phyloP scores from a whole-genome alignment of 1,140 invertebrate genomes.

The Sycophaga agraensis region DNA sequence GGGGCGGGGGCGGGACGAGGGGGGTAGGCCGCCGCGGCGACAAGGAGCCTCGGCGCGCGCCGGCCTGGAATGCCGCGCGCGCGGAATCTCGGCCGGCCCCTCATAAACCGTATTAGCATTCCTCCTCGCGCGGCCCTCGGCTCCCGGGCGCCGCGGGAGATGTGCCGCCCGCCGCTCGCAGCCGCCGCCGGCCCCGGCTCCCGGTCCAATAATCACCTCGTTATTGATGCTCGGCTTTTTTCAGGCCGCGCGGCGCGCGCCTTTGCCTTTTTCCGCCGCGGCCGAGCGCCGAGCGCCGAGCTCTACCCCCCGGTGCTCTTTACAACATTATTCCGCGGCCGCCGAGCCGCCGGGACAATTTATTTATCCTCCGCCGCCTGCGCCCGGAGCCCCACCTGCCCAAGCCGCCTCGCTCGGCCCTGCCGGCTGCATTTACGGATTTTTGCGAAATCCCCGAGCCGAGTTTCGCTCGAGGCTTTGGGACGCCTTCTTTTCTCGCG shows the following conservation, averaged over 20 bases:
- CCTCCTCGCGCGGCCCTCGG: neutral
- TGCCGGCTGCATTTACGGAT: no score
- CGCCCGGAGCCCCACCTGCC: no score
- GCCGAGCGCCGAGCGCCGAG: neutral
- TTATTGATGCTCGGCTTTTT: conserved; percentile 7
- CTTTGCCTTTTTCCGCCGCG: no score
- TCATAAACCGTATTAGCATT: conserved; percentile 19
- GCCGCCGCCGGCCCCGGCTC: neutral
- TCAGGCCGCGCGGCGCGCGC: neutral
- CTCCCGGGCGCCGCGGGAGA: neutral
- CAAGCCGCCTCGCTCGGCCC: no score
- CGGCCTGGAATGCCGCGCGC: neutral
- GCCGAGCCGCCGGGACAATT: no score
- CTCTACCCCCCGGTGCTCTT: neutral
- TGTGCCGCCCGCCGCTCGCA: neutral
- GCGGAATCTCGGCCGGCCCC: conserved; percentile 1
- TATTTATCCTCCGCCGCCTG: no score
- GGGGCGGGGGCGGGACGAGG: no score
- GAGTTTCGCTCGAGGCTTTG: no score
- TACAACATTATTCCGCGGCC: conserved; percentile 19
- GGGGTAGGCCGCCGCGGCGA: no score
- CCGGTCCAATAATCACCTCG: neutral
- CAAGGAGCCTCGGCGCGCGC: no score
- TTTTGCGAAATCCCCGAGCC: no score
- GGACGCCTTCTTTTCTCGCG: no score